phyloP scores from a whole-genome alignment of 2,888 invertebrate genomes.

The Mamestra brassicae region DNA sequence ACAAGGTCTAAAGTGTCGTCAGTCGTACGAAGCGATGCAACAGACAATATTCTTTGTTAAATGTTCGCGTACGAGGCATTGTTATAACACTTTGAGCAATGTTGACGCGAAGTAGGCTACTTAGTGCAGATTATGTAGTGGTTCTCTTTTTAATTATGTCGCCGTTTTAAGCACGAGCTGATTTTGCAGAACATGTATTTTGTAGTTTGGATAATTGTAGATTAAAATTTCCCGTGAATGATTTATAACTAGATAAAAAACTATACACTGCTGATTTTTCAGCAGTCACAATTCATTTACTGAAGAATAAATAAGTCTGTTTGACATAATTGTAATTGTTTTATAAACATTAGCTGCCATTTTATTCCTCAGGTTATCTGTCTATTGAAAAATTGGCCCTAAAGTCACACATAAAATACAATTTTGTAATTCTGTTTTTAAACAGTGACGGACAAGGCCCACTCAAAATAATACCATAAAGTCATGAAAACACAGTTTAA shows the following conservation, averaged over 20 bases:
- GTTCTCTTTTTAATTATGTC: background rate
- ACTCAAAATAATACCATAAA: background rate
- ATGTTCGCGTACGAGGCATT: conserved; percentile 30
- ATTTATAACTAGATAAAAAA: background rate
- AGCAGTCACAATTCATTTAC: too few relatives aligned
- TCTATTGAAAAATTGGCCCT: too few relatives aligned
- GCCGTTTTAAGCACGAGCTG: background rate
- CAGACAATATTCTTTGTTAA: conserved; percentile 49
- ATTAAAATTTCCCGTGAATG: background rate
- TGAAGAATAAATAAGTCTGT: too few relatives aligned
- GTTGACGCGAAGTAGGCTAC: conserved; percentile 23
- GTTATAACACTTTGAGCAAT: conserved; percentile 40
- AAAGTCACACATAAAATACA: too few relatives aligned
- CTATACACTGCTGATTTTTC: background rate
- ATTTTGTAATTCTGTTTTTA: background rate
- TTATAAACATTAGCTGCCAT: too few relatives aligned
- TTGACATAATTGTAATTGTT: too few relatives aligned
- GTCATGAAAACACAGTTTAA: background rate
- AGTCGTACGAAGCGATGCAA: conserved; percentile 17
- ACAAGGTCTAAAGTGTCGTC: background rate
- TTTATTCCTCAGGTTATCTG: too few relatives aligned
- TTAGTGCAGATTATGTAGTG: conserved; percentile 22
- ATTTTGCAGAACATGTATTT: background rate
- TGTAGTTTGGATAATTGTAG: background rate
- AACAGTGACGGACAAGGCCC: background rate